A percentile compares a stretch with the other conserved stretches of the same genome.
These are phyloP conservation scores for Reticulitermes lucifugus DNA, from an alignment of 2,888 invertebrate genomes.

Conservation along the genomic window DNA sequence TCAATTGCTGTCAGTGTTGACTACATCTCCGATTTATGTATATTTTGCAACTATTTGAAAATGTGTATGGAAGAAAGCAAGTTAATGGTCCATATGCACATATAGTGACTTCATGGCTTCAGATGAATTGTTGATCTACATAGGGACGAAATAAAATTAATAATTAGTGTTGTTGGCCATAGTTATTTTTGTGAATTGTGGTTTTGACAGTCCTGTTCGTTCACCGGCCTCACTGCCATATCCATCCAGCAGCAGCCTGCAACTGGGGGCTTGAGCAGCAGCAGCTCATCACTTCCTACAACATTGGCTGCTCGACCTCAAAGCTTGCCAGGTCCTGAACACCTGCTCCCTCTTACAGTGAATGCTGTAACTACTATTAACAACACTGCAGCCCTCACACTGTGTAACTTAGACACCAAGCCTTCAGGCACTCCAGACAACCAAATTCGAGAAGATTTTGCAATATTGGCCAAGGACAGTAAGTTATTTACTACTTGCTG, in stretches of 20 bases:
- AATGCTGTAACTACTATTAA: conserved; percentile 45
- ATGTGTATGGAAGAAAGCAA: too few relatives aligned
- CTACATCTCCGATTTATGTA: too few relatives aligned
- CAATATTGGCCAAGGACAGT: conserved; percentile 77
- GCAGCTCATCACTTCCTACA: conserved; percentile 58
- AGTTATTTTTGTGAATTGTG: background rate
- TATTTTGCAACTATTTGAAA: too few relatives aligned
- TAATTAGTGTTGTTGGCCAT: too few relatives aligned
- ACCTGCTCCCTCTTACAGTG: conserved; percentile 59
- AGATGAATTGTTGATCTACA: too few relatives aligned
- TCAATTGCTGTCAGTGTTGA: too few relatives aligned
- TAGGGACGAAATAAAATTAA: too few relatives aligned
- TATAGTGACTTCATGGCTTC: too few relatives aligned
- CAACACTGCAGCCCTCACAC: conserved; percentile 33
- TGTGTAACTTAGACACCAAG: conserved; percentile 24
- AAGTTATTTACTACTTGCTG: conserved; percentile 55
- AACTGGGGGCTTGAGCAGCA: conserved; percentile 55
- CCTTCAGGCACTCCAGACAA: conserved; percentile 58
- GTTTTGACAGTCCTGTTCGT: conserved; percentile 57
- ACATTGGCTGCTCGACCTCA: conserved; percentile 67
- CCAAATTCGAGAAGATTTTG: conserved; percentile 74
- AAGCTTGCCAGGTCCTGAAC: conserved; percentile 69
- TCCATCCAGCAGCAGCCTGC: conserved; percentile 33
- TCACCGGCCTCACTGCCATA: conserved; percentile 57
- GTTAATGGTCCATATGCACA: too few relatives aligned